Conservation (phyloP, 1,140 invertebrate genomes). For the Drosophila willistoni region DNA sequence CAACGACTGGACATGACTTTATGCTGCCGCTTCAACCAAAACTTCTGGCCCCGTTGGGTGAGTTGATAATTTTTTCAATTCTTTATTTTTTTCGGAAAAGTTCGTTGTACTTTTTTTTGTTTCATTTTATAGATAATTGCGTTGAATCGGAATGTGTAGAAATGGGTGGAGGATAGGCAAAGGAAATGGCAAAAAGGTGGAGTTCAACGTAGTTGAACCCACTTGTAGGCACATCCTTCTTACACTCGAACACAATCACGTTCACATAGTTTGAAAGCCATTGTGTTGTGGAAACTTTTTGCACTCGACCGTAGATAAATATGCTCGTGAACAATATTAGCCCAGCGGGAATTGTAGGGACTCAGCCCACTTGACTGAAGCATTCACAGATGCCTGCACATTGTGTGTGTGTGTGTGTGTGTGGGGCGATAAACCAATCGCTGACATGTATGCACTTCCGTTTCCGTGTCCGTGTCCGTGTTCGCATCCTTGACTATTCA, state of each 20-base stretch:
- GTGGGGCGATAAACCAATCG: constrained; percentile 57
- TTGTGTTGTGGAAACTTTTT: constrained; percentile 50
- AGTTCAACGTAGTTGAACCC: constrained; percentile 56
- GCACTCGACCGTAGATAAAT: constrained; percentile 16
- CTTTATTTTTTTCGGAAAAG: constrained; percentile 22
- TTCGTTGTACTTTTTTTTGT: constrained; percentile 19
- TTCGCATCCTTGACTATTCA: constrained; percentile 41
- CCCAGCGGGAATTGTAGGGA: constrained; percentile 41
- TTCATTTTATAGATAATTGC: constrained; percentile 57
- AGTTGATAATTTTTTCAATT: constrained; percentile 50
- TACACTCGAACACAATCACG: constrained; percentile 6
- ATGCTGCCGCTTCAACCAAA: constrained; percentile 87
- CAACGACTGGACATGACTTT: constrained; percentile 87
- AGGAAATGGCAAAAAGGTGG: constrained; percentile 20
- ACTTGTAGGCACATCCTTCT: constrained; percentile 45
- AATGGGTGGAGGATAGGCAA: background rate
- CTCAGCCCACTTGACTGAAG: constrained; percentile 33
- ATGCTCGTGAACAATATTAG: constrained; percentile 36
- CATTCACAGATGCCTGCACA: constrained; percentile 57
- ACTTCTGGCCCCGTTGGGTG: constrained; percentile 84
- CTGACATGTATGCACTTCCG: constrained; percentile 61
- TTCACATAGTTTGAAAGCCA: constrained; percentile 48
- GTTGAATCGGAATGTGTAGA: constrained; percentile 4
- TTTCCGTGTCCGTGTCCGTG: constrained; percentile 49
- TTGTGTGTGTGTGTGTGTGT: constrained; percentile 35